Conservation (phyloP, 2,888 invertebrate genomes). For the Hyppa rectilinea region DNA sequence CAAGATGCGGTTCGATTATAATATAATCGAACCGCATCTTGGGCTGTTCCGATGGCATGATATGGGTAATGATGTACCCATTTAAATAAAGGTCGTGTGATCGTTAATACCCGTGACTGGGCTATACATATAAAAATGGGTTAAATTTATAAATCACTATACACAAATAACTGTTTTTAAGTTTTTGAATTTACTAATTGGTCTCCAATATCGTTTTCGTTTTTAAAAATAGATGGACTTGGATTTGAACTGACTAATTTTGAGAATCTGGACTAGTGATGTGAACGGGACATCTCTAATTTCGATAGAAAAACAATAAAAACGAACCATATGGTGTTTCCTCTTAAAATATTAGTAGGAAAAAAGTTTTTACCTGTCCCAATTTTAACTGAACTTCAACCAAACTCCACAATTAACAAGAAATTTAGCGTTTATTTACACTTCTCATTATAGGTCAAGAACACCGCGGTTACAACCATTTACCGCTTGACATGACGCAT, state of each 20-base stretch:
- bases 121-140: neutral
- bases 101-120: constrained; percentile 18
- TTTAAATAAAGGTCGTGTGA: neutral
- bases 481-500: constrained; percentile 10
- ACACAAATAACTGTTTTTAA: neutral
- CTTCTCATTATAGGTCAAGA: constrained; percentile 42
- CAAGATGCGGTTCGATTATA: constrained; percentile 5
- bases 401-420: neutral
- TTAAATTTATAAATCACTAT: neutral
- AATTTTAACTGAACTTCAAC: neutral
- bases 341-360: neutral
- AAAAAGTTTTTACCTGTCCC: constrained; percentile 35
- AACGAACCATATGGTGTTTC: neutral
- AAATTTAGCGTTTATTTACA: constrained; percentile 6
- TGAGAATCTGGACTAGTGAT: neutral
- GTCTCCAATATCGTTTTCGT: neutral
- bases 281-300: neutral
- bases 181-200: neutral
- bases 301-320: neutral
- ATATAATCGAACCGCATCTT: constrained; percentile 17
- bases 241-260: neutral
- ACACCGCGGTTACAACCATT: constrained; percentile 27
- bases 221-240: neutral
- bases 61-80: constrained; percentile 7
- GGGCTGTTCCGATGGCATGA: neutral